Conservation (phyloP, 2,113 vertebrate species). For the Chrysemys picta region DNA sequence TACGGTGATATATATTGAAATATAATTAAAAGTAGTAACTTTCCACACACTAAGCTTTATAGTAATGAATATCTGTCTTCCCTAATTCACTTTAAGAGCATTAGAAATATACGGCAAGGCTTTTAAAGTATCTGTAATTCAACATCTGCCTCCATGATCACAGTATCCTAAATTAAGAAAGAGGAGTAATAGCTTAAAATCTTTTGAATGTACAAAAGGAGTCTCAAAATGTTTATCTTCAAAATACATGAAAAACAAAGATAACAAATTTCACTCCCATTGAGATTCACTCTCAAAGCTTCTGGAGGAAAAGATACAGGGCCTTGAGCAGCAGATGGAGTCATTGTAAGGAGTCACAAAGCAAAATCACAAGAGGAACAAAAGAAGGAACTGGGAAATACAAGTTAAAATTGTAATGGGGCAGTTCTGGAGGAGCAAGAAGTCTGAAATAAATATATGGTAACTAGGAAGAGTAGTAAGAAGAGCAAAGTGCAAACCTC, state of each 20-base stretch:
- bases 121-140: neutral
- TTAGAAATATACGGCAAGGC: neutral
- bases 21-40: too few species aligned
- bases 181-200: neutral
- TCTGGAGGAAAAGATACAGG: neutral
- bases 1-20: too few species aligned
- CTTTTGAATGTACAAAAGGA: neutral
- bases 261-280: neutral
- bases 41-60: neutral
- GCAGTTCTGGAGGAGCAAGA: neutral
- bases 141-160: neutral
- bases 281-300: neutral
- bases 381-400: neutral
- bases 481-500: neutral
- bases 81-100: neutral
- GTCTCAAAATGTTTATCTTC: neutral
- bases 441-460: neutral
- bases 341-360: neutral
- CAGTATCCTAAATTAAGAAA: neutral
- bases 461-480: neutral
- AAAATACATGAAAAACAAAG: neutral
- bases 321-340: neutral
- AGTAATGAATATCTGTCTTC: neutral
- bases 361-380: neutral
- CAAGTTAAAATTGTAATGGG: neutral